phyloP scores from a whole-genome alignment of 2,888 invertebrate species.

The Sesia bembeciformis region DNA sequence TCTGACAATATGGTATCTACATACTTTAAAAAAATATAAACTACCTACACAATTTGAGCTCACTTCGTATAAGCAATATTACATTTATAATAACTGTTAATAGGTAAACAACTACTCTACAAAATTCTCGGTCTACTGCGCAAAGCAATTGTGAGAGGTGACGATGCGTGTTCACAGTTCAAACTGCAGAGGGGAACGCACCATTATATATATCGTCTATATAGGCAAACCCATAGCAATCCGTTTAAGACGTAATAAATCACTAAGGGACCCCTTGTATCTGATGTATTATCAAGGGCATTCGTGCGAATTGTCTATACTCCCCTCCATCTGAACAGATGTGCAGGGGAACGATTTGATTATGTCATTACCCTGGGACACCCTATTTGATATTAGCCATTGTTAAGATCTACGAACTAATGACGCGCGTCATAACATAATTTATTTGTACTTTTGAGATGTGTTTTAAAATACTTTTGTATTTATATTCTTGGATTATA shows the following conservation, averaged over 20 bases:
- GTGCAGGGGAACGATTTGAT: conserved; percentile 50
- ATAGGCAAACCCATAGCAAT: conserved; percentile 38
- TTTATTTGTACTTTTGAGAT: neutral
- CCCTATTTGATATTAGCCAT: conserved; percentile 28
- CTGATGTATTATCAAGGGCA: conserved; percentile 50
- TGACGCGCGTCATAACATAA: conserved; percentile 30
- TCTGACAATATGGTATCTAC: too few relatives aligned
- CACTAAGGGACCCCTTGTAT: conserved; percentile 35
- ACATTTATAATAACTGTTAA: too few relatives aligned
- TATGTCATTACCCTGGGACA: conserved; percentile 40
- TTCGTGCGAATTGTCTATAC: conserved; percentile 35
- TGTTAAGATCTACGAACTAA: conserved; percentile 27
- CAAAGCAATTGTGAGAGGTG: neutral
- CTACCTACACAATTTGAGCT: too few relatives aligned
- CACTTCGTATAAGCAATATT: too few relatives aligned
- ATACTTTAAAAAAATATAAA: too few relatives aligned
- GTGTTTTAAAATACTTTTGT: too few relatives aligned
- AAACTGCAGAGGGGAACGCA: conserved; percentile 2
- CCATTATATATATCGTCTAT: conserved; percentile 29
- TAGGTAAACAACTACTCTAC: too few relatives aligned
- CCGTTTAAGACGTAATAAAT: conserved; percentile 66
- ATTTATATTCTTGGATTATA: too few relatives aligned
- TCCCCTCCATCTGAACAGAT: conserved; percentile 24
- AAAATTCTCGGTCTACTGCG: neutral
- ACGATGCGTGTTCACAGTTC: neutral